Evolutionary conservation across 2,797 vertebrate genomes (phyloP), one percentile per base, ranked within the genome.

Genomic region (Sebastes steindachneri): DNA sequence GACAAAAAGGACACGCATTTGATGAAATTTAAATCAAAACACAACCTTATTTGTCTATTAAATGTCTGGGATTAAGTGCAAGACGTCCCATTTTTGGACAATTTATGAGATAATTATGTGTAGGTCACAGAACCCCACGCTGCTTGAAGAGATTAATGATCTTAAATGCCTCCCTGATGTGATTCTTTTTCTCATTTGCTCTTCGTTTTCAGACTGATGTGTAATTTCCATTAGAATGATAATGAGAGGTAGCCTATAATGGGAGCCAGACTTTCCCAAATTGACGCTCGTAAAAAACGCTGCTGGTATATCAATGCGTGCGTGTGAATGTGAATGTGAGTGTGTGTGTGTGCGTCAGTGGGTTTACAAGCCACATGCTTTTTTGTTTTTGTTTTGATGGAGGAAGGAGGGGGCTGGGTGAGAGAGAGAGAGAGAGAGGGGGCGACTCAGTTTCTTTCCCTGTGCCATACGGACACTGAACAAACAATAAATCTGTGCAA

Each of bases 321-420:
- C 67, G 74, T 68, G 7, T 59, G 80, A 9, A 19, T 10, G 57
- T 59, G 57, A 29, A 35, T 79, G 65, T 72, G 15, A 37, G 35
- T 71, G 41, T 79, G 73, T 72, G 15, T 71, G 41, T 79, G 73
- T 72, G 73, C 41, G 63, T 77, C 79, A 72, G 83, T 73, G 82
- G 64, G 69, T 89, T 83, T 88, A 79, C 82, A 76, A 90, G 82
- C 80, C 89, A 93, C 90, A 95, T 95, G 94, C 93, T 91, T 93
- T 93, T 93, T 95, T 96, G 89, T 94, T 95, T 93, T 95, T 95
- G 93, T 95, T 94, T 92, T 93, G 91, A 89, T 94, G 86, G 93
- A 87, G 87, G 85, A 91, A 83, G 89, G 90, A 82, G 91, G 91
- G 90, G 77, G 58, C 17, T 33, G 79, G 48, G 21, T 6, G 75